Percentiles rank a stretch among this genome's conserved stretches.
Conservation (phyloP, 2,797 vertebrate species). For the Falco naumanni region DNA sequence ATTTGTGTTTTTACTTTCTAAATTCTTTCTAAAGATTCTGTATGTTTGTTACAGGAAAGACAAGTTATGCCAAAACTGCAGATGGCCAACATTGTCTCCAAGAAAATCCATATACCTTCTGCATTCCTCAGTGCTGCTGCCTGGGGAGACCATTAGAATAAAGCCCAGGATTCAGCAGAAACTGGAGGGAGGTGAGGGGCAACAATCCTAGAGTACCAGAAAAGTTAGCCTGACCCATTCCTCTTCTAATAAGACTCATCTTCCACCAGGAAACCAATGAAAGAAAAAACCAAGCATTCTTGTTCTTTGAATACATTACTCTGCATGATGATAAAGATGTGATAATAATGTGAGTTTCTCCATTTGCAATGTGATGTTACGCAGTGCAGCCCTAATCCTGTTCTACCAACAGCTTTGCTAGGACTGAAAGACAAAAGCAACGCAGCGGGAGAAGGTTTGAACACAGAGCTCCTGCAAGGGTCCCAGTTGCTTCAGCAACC, state of each 20-base stretch:
- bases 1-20: background rate
- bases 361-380: background rate
- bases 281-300: background rate
- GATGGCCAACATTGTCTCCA: background rate
- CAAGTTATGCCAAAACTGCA: background rate
- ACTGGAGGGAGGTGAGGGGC: background rate
- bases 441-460: background rate
- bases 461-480: background rate
- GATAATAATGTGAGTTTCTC: background rate
- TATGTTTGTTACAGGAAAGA: background rate
- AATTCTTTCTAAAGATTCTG: background rate
- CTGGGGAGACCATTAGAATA: background rate
- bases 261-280: background rate
- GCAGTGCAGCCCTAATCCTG: background rate
- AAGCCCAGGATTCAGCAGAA: background rate
- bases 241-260: background rate
- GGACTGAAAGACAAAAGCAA: background rate
- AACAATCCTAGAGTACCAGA: background rate
- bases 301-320: background rate
- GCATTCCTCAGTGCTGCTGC: background rate
- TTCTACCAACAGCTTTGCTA: background rate
- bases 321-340: background rate
- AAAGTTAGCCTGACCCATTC: background rate
- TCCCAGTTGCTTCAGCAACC: background rate
- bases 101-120: background rate